A percentile compares a stretch with the other conserved stretches of the same genome.
Conservation (phyloP, 2,113 vertebrate species). For the Pygoscelis antarcticus region DNA sequence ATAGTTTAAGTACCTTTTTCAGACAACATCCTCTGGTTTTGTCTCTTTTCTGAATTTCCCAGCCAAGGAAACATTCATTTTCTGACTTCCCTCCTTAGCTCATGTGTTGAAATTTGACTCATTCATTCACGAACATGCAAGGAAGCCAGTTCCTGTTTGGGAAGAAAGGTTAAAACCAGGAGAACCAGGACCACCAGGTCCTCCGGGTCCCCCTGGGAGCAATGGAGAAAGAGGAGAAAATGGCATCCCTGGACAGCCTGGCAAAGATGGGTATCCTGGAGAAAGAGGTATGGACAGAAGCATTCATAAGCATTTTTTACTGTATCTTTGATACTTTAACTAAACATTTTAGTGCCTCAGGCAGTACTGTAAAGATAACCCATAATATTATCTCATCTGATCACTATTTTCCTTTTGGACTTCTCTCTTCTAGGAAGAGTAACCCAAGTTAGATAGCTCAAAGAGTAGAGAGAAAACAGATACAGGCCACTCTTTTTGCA, state of each 20-base stretch:
- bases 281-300: slow-evolving; percentile 79
- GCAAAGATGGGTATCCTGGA: slow-evolving; percentile 78
- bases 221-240: slow-evolving; percentile 77
- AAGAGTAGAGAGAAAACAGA: neutral
- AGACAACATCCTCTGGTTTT: neutral
- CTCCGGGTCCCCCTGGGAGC: slow-evolving; percentile 71
- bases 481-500: neutral
- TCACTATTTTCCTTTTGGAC: neutral
- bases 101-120: slow-evolving; percentile 87
- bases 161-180: slow-evolving; percentile 80
- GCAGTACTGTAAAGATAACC: neutral
- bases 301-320: accelerated
- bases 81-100: slow-evolving; percentile 70
- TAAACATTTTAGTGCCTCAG: neutral
- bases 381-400: neutral
- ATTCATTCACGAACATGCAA: slow-evolving; percentile 80
- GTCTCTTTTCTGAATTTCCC: neutral
- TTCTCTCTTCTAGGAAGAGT: neutral
- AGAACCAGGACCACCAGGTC: slow-evolving; percentile 82
- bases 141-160: slow-evolving; percentile 84
- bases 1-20: neutral
- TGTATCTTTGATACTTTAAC: neutral
- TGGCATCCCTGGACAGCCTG: slow-evolving; percentile 71
- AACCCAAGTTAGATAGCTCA: neutral
- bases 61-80: neutral